Base-by-base conservation (phyloP, 2,888 invertebrate species). In the Ethmia dodecea region DNA sequence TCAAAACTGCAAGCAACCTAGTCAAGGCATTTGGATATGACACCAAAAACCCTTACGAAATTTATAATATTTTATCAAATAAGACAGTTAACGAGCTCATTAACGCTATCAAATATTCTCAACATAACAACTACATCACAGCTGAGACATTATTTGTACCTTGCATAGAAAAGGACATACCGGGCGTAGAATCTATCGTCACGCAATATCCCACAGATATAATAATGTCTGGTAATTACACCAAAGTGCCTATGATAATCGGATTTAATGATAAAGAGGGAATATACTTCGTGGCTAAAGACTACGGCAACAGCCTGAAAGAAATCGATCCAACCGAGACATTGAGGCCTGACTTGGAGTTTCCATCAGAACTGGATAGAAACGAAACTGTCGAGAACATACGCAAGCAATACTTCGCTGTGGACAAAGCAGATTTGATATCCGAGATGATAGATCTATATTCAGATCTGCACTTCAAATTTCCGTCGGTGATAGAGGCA, bases 221-320 rank as follows among this genome's bases (percentile, higher is more conserved):
- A 4, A 73, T 86, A 10, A 49, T 44, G 26, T 60, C 77, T 0
- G 75, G 78, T 0, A 76, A 83, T 37, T 86, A 80, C 33, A 73
- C 69, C 0, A 80, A 80, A 55, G 58, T 86, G 4, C 86, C 86
- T 0, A 77, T 84, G 74, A 80, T 86, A 18, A 74, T 84, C 11
- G 84, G 86, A 0, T 72, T 66, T 33, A 86, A 79, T 10, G 73
- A 81, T 40, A 72, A 67, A 13, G 86, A 86, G 58, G 86, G 84
- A 0, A 71, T 81, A 27, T 79, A 69, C 40, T 84, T 83, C 33
- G 76, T 72, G 1, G 55, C 68, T 49, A 60, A 67, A 43, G 74
- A 81, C 44, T 79, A 71, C 38, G 83, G 84, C 0, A 71, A 45
- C 0, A 73, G 61, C 35, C 40, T 80, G 8, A 66, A 57, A 9